Conservation (phyloP, 2,888 invertebrate genomes). For the Elegia similella region DNA sequence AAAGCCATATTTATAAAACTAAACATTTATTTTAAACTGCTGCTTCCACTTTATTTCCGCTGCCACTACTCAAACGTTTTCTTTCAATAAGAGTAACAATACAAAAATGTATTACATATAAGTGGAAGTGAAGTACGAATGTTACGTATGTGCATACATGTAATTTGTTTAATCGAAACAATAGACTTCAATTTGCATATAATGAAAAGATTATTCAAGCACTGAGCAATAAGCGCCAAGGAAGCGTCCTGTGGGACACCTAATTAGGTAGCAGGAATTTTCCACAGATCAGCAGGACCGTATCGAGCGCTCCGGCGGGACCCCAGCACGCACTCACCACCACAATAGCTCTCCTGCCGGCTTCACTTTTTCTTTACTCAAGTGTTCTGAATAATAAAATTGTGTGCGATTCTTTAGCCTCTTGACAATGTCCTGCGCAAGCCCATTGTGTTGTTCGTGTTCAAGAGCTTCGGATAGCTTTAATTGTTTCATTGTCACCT, state of each 20-base stretch:
- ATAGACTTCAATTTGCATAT: conserved; percentile 25
- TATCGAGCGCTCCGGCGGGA: conserved; percentile 48
- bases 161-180: conserved; percentile 18
- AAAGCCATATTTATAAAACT: background rate
- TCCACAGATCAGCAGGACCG: conserved; percentile 34
- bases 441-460: conserved; percentile 50
- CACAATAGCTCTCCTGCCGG: conserved; percentile 53
- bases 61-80: too few species aligned
- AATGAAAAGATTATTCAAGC: conserved; percentile 19
- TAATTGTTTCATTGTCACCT: conserved; percentile 55
- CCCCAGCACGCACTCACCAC: conserved; percentile 49
- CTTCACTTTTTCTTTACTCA: conserved; percentile 55
- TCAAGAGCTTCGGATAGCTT: conserved; percentile 47
- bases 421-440: conserved; percentile 45
- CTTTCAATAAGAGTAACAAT: too few species aligned
- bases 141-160: background rate
- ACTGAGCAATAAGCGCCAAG: conserved; percentile 19
- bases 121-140: conserved; percentile 5
- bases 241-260: conserved; percentile 37
- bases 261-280: conserved; percentile 47
- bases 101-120: background rate
- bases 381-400: conserved; percentile 58
- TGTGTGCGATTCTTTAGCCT: conserved; percentile 49
- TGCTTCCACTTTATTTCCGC: too few species aligned
- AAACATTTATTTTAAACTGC: too few species aligned